Base-by-base conservation (phyloP, 2,113 vertebrate genomes). In the Ptilorrhoa leucosticta region DNA sequence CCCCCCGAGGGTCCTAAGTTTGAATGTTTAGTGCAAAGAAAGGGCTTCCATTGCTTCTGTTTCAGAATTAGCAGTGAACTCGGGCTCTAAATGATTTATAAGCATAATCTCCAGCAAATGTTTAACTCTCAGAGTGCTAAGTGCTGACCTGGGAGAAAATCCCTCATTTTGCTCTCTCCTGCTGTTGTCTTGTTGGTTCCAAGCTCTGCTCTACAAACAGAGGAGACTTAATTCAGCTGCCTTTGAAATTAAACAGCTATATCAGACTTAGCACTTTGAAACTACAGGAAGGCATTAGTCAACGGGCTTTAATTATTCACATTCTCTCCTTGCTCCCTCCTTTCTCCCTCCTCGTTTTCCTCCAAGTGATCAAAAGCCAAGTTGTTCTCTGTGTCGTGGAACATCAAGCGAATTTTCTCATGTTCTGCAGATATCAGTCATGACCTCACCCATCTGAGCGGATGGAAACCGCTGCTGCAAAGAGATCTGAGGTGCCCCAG, bases 231-330 rank as follows among this genome's bases (percentile, higher is more conserved):
- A 84, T 93, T 90, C 80, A 42, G 45, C 58, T 90, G 85, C 87
- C 53, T 94, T 91, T 91, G 82, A 97, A 97, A 97, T 91, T 96
- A 97, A 96, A 97, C 95, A 87, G 45, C 79, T 95, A 69, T 81
- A 96, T 97, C 95, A 96, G 90, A 68, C 45, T 83, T 60, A 86
- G 83, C 63, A 79, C 78, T 83, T 75, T 81, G 48, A 91, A 96
- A 92, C 69, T 70, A 37, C 80, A 95, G 78, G 73, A 95, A 94
- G 50, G 35, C 65, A 95, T 87, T 83, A 81, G 81, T 92, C 82
- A 83, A 76, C n/a, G 68, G 56, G 44, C 24, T 94, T 97, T 95
- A 96, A 91, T 95, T 95, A 93, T 97, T 95, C 82, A 93, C 70
- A 48, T 92, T 81, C 60, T 57, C 73, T 82, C 63, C 64, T 89